Evolutionary conservation across 2,797 vertebrate species (phyloP).

Genomic region (Tragelaphus oryx): DNA sequence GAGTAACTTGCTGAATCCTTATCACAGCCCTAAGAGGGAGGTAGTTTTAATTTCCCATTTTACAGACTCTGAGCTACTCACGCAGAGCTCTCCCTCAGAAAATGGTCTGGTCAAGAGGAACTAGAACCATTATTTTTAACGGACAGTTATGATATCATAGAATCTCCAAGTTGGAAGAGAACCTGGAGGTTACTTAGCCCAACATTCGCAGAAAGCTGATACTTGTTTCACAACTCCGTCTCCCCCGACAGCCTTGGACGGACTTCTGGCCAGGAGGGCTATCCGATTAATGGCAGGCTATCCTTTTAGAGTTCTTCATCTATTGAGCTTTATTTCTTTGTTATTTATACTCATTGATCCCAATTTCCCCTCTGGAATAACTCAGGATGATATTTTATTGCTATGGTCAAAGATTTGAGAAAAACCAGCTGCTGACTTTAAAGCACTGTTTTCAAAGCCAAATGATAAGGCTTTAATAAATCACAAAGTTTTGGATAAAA

Average conservation of each 20-base stretch:
- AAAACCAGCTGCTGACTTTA: conserved; percentile 64
- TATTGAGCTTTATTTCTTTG: background rate
- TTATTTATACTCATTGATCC: conserved; percentile 52
- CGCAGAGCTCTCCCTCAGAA: background rate
- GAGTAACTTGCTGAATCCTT: background rate
- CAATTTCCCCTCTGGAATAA: conserved; percentile 28
- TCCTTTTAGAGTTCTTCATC: background rate
- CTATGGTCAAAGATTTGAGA: conserved; percentile 43
- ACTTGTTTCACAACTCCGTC: background rate
- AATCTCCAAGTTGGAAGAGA: background rate
- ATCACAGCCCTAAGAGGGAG: background rate
- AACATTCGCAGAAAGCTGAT: background rate
- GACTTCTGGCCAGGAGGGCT: background rate
- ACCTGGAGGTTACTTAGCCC: background rate
- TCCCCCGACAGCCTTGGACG: background rate
- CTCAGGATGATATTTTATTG: conserved; percentile 63
- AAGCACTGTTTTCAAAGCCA: conserved; percentile 57
- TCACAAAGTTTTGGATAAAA: conserved; percentile 39
- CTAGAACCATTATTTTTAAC: background rate
- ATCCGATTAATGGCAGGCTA: background rate
- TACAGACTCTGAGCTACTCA: background rate
- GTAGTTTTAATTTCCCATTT: background rate
- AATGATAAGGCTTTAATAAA: conserved; percentile 67
- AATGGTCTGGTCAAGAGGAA: background rate
- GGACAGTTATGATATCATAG: background rate